A percentile compares a stretch with the other conserved stretches of the same genome.
Conservation (phyloP, 2,797 vertebrate species). For the Discoglossus pictus region DNA sequence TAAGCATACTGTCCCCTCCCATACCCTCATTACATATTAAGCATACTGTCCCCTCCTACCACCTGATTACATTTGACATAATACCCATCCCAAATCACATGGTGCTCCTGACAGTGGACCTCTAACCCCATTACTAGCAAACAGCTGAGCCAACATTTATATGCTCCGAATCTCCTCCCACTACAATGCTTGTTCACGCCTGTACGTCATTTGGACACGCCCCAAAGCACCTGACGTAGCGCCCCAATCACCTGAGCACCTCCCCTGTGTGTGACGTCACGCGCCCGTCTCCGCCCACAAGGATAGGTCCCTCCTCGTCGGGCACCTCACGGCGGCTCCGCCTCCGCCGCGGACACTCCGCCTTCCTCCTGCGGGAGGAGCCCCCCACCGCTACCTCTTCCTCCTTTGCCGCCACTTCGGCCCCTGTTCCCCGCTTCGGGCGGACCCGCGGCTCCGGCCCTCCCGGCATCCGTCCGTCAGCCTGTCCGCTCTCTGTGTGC, state of each 20-base stretch:
- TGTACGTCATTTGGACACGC: not conserved
- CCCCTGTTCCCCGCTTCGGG: constrained; percentile 35
- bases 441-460: constrained; percentile 45
- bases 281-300: constrained; percentile 43
- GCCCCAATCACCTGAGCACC: not conserved
- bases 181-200: not conserved
- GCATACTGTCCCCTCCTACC: too few relatives aligned
- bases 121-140: too few relatives aligned
- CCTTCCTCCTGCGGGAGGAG: constrained; percentile 48
- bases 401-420: constrained; percentile 32
- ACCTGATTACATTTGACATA: too few relatives aligned
- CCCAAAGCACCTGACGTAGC: too few relatives aligned
- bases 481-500: constrained; percentile 31
- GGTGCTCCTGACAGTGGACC: too few relatives aligned
- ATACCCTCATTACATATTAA: too few relatives aligned
- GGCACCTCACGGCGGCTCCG: constrained; percentile 46
- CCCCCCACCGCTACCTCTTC: constrained; percentile 34
- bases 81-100: too few relatives aligned
- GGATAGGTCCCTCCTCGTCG: constrained; percentile 43
- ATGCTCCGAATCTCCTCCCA: too few relatives aligned
- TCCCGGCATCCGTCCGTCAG: constrained; percentile 52
- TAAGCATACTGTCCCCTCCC: too few relatives aligned
- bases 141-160: too few relatives aligned
- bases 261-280: constrained; percentile 22
- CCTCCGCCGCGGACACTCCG: constrained; percentile 49